phyloP scores from a whole-genome alignment of 2,797 vertebrate genomes.

The Coluber constrictor region DNA sequence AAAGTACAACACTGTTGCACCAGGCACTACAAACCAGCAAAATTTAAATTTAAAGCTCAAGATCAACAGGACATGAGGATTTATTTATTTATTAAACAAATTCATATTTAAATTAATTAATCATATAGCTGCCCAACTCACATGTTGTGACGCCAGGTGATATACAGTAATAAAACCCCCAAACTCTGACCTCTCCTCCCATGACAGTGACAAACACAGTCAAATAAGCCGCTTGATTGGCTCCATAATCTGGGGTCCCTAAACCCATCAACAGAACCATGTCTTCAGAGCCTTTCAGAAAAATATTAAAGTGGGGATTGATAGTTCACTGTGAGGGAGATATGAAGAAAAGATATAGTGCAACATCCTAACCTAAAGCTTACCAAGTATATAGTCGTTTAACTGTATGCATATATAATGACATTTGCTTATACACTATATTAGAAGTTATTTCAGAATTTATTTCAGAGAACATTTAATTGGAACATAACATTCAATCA shows the following conservation, averaged over 20 bases:
- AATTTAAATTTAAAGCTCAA: background rate
- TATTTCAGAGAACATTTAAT: background rate
- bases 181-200: background rate
- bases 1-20: background rate
- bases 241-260: background rate
- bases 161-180: background rate
- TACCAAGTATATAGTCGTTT: background rate
- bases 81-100: background rate
- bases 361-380: background rate
- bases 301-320: background rate
- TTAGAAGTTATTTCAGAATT: background rate
- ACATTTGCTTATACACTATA: background rate
- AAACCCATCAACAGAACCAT: background rate
- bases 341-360: background rate
- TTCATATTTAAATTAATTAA: too few relatives aligned
- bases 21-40: background rate
- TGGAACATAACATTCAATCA: background rate
- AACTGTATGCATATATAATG: background rate
- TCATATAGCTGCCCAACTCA: background rate
- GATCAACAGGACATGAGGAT: background rate
- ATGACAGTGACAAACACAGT: background rate
- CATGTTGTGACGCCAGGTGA: background rate
- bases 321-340: background rate
- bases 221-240: background rate
- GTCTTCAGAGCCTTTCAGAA: background rate